Conservation (phyloP, 2,888 invertebrate genomes). For the Drosophila bunnanda region DNA sequence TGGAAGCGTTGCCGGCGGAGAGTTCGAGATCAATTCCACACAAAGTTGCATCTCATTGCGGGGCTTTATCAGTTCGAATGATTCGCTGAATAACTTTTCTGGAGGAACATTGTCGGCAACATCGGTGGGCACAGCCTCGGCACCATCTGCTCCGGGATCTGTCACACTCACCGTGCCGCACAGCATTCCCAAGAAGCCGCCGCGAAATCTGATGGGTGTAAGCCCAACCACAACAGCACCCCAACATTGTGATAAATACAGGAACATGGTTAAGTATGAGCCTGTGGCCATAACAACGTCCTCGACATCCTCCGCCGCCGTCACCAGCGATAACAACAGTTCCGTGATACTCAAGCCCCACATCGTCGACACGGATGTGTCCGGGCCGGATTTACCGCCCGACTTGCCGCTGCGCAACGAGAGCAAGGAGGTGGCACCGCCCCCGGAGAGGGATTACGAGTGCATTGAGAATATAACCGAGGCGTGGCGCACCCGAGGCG, state of each 20-base stretch:
- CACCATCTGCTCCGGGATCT: background rate
- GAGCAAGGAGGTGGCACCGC: conserved; percentile 71
- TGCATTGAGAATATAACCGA: conserved; percentile 91
- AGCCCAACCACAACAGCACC: conserved; percentile 51
- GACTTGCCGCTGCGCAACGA: conserved; percentile 81
- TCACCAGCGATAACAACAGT: conserved; percentile 66
- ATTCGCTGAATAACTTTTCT: conserved; percentile 82
- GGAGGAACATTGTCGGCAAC: background rate
- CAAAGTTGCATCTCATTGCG: conserved; percentile 81
- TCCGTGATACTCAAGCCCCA: conserved; percentile 82
- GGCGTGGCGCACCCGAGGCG: conserved; percentile 92
- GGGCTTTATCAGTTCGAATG: conserved; percentile 83
- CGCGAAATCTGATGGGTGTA: conserved; percentile 75
- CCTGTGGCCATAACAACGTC: conserved; percentile 84
- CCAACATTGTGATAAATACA: conserved; percentile 81
- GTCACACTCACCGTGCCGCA: conserved; percentile 37
- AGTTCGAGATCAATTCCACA: conserved; percentile 83
- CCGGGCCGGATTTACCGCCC: conserved; percentile 68
- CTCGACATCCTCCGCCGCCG: conserved; percentile 64
- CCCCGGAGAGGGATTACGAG: conserved; percentile 87
- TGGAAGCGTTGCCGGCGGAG: conserved; percentile 54
- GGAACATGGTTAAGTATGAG: conserved; percentile 83
- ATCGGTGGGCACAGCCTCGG: conserved; percentile 6
- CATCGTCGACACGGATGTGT: conserved; percentile 63
- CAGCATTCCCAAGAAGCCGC: conserved; percentile 83